phyloP scores from a whole-genome alignment of 2,888 invertebrate genomes.

The Sesia bembeciformis region DNA sequence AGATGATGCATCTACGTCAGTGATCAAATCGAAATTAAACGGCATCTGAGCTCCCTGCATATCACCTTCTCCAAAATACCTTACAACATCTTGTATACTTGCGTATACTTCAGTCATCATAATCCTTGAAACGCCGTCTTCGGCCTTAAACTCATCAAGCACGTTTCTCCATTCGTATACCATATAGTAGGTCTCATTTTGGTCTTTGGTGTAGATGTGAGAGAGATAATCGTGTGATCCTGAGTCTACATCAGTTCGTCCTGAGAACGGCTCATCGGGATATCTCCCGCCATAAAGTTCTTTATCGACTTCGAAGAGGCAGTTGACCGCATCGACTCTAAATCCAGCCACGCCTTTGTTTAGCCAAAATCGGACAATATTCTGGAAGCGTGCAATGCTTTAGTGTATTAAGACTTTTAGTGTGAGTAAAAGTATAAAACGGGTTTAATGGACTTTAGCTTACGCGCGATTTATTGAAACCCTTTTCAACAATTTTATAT shows the following conservation, averaged over 20 bases:
- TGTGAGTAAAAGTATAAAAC: too few relatives aligned
- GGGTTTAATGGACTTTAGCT: too few relatives aligned
- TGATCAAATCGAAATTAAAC: slow-evolving; percentile 85
- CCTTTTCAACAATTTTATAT: too few relatives aligned
- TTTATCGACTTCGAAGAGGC: slow-evolving; percentile 75
- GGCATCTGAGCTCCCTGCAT: slow-evolving; percentile 81
- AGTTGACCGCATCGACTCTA: slow-evolving; percentile 84
- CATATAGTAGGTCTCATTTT: slow-evolving; percentile 76
- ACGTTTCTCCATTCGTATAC: slow-evolving; percentile 78
- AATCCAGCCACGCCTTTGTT: slow-evolving; percentile 90
- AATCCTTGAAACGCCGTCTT: slow-evolving; percentile 67
- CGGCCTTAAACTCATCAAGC: slow-evolving; percentile 71
- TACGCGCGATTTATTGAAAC: too few relatives aligned
- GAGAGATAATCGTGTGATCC: slow-evolving; percentile 70
- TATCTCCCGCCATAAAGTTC: slow-evolving; percentile 52
- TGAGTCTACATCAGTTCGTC: slow-evolving; percentile 42
- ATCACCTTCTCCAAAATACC: slow-evolving; percentile 77
- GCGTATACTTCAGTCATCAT: slow-evolving; percentile 88
- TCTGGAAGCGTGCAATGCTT: slow-evolving; percentile 28
- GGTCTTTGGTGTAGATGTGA: slow-evolving; percentile 78
- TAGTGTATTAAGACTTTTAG: too few relatives aligned
- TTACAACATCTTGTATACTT: slow-evolving; percentile 71
- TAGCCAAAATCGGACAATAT: slow-evolving; percentile 85
- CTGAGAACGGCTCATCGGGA: slow-evolving; percentile 73
- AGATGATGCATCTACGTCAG: slow-evolving; percentile 72